These are phyloP conservation scores for Eumaeus atala DNA, from an alignment of 1,140 invertebrate species.

Conservation along the genomic window DNA sequence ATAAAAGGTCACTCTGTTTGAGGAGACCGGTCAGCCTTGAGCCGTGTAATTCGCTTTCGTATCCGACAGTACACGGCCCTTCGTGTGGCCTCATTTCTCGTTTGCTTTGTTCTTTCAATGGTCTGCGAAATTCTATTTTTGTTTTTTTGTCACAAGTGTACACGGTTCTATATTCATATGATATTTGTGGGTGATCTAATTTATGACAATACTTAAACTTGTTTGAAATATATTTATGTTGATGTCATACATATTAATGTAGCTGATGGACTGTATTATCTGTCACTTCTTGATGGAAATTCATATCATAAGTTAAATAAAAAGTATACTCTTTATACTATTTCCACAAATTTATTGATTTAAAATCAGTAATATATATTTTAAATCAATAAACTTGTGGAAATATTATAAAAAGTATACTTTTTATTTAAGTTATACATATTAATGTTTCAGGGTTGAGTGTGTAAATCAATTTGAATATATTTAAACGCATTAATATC, in stretches of 20 bases:
- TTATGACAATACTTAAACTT: not conserved
- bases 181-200: not conserved
- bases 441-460: no score
- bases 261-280: no score
- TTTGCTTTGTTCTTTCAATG: constrained; percentile 48
- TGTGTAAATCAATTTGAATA: no score
- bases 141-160: not conserved
- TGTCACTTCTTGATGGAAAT: no score
- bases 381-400: no score
- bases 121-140: constrained; percentile 11
- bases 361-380: no score
- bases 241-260: no score
- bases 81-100: constrained; percentile 63
- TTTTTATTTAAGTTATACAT: not conserved
- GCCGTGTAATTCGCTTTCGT: constrained; percentile 65
- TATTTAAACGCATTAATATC: no score
- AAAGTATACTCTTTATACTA: no score
- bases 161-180: not conserved
- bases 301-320: no score
- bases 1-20: constrained; percentile 65
- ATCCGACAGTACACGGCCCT: constrained; percentile 56
- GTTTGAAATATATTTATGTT: not conserved
- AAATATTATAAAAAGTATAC: no score
- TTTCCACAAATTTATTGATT: no score
- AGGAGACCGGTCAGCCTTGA: constrained; percentile 70